Evolutionary conservation across 2,888 invertebrate species (phyloP).

Genomic region (Mycalesis mineus): DNA sequence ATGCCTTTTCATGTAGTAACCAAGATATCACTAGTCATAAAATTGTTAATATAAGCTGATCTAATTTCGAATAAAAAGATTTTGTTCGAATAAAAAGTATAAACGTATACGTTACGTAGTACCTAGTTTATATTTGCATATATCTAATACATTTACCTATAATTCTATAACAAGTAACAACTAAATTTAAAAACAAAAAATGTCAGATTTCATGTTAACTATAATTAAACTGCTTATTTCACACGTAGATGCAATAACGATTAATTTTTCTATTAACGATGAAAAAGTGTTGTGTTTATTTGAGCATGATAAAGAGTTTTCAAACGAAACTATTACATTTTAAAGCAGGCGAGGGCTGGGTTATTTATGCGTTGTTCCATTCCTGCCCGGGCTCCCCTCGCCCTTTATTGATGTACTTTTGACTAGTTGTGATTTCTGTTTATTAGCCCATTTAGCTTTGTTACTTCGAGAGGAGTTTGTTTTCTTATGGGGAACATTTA

Average conservation of each 20-base stretch:
- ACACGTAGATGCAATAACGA: neutral
- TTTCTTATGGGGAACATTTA: conserved; percentile 34
- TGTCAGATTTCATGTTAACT: too few relatives aligned
- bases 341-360: conserved; percentile 40
- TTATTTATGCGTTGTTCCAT: conserved; percentile 59
- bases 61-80: too few relatives aligned
- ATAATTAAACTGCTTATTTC: too few relatives aligned
- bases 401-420: conserved; percentile 72
- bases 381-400: conserved; percentile 44
- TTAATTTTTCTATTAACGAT: conserved; percentile 2
- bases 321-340: conserved; percentile 33
- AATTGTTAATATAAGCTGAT: too few relatives aligned
- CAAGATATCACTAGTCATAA: too few relatives aligned
- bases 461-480: conserved; percentile 50
- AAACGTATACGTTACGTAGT: too few relatives aligned
- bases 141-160: too few relatives aligned
- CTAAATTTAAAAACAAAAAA: too few relatives aligned
- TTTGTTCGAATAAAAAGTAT: too few relatives aligned
- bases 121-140: too few relatives aligned
- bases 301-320: conserved; percentile 11
- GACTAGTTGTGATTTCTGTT: conserved; percentile 71
- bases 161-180: too few relatives aligned
- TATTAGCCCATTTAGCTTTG: conserved; percentile 64
- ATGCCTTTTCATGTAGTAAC: too few relatives aligned
- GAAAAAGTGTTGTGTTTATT: conserved; percentile 8